Conservation (phyloP, 1,140 invertebrate genomes). For the Cyrtorhinus lividipennis region DNA sequence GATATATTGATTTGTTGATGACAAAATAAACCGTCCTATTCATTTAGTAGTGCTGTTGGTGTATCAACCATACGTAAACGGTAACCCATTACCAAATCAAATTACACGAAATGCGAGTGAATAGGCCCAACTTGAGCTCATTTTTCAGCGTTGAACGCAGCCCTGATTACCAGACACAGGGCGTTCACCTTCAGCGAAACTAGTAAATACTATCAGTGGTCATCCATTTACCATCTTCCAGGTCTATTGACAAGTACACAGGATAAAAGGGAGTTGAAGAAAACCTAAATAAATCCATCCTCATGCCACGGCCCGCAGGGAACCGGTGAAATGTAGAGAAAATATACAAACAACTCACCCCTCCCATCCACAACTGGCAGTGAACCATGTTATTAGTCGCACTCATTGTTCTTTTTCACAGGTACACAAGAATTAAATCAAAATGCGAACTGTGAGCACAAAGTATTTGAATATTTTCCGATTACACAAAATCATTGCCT, state of each 20-base stretch:
- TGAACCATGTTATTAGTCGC: slow-evolving; percentile 31
- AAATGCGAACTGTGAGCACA: neutral
- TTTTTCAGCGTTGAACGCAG: no score
- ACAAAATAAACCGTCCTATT: no score
- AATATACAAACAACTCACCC: slow-evolving; percentile 42
- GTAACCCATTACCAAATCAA: no score
- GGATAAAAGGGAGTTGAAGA: neutral
- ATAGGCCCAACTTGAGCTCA: no score
- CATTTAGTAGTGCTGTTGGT: no score
- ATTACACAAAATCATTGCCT: neutral
- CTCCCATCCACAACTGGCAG: slow-evolving; percentile 65
- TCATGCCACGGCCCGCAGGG: neutral
- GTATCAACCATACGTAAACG: no score
- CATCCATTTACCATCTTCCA: no score
- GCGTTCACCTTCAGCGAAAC: neutral
- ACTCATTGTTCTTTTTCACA: neutral
- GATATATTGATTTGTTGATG: no score
- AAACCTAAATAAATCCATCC: neutral
- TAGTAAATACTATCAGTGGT: neutral
- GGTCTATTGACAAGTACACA: no score
- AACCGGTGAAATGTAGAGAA: neutral
- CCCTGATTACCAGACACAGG: neutral
- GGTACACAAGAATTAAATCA: neutral
- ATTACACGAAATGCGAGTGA: no score
- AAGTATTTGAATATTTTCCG: neutral